These are phyloP conservation scores for Oceanodroma tethys DNA, from an alignment of 2,113 vertebrate species.

Conservation along the genomic window DNA sequence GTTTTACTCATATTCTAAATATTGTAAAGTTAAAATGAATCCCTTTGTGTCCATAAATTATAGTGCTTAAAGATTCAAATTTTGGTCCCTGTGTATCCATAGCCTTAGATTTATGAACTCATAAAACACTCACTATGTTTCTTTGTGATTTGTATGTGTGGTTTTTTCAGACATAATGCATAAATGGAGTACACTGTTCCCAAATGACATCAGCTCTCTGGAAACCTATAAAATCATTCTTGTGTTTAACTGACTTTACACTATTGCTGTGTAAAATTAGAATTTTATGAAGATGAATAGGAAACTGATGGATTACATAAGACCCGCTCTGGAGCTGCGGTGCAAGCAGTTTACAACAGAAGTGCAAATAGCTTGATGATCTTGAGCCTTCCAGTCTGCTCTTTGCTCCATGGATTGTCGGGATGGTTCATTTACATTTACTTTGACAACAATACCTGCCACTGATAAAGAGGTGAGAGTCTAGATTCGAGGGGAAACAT, in stretches of 20 bases:
- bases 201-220: constrained; percentile 46
- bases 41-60: constrained; percentile 38
- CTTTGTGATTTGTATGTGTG: constrained; percentile 59
- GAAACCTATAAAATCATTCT: constrained; percentile 55
- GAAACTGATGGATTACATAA: not conserved
- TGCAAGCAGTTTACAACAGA: not conserved
- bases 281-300: constrained; percentile 46
- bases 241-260: constrained; percentile 53
- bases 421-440: not conserved
- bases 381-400: not conserved
- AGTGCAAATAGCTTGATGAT: not conserved
- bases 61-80: constrained; percentile 5
- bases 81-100: constrained; percentile 9
- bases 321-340: not conserved
- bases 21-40: constrained; percentile 51
- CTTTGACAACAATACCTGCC: not conserved
- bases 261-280: constrained; percentile 24
- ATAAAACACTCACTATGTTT: constrained; percentile 57
- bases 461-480: not conserved
- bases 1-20: constrained; percentile 28
- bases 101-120: constrained; percentile 57
- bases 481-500: not conserved
- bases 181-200: constrained; percentile 40
- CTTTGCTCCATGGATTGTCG: not conserved
- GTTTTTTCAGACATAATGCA: constrained; percentile 37